Base-by-base conservation (phyloP, 2,113 vertebrate species). In the Leucopsar rothschildi region DNA sequence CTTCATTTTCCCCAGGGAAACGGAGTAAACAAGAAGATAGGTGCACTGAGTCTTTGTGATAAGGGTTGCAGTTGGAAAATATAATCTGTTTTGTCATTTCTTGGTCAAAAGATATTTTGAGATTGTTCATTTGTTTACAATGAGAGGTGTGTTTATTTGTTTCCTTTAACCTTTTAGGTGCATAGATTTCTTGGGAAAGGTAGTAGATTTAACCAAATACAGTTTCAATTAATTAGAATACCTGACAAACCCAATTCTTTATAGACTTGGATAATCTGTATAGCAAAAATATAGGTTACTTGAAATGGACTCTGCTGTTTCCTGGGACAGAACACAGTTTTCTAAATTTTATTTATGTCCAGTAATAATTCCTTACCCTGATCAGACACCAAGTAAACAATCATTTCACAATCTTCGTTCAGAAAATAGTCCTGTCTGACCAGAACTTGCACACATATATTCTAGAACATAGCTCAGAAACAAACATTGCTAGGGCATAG, bases 401-500 rank as follows among this genome's bases (percentile, higher is more conserved):
- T 3, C 2, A 8, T 47, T 73, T 78, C 19, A 75, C 33, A 35
- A 47, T n/a, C 7, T 56, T 55, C 5, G 27, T 73, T 77, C 47
- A 71, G 15, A 63, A 89, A 84, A 81, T 8, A 33, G 5, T 60
- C 12, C 5, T 55, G 73, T 69, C 31, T 35, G 5, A 20, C 21
- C 2, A 14, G 39, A 42, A 12, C 3, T 95, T 81, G 20, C 7
- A 29, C 7, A 57, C 0, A 0, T 31, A 23, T 11, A 31, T 42
- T 35, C 5, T n/a, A 35, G 31, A 55, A 33, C 19, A 19, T 24
- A 57, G 4, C 7, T 70, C 40, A 57, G 55, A 72, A 83, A 37
- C 4, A 69, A 65, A 39, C 0, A 0, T 27, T 76, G 5, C 8
- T 83, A 33, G 29, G 15, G 10, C 11, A 1, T 25, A 2, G 10